A percentile compares a stretch with the other conserved stretches of the same genome.
Conservation (phyloP, 1,140 invertebrate species). For the Macrocentrus cingulum region DNA sequence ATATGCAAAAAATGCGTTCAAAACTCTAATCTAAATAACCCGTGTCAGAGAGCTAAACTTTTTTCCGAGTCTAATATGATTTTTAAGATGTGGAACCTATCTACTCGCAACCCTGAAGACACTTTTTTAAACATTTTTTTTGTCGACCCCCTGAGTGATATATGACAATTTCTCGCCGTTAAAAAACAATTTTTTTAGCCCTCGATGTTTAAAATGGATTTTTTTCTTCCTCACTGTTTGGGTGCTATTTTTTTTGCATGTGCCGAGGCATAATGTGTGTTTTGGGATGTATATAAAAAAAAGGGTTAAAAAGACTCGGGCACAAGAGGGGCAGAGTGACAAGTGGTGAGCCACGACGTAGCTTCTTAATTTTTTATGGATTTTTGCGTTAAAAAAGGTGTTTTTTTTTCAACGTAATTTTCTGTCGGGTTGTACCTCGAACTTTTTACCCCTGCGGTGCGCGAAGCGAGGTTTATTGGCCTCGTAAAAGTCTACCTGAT, state of each 20-base stretch:
- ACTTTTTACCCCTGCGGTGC: background rate
- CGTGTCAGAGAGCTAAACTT: background rate
- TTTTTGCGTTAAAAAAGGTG: slow-evolving; percentile 36
- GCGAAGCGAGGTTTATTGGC: slow-evolving; percentile 23
- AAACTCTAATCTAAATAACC: background rate
- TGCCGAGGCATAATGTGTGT: too few relatives aligned
- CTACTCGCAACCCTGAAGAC: background rate
- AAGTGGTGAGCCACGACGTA: slow-evolving; percentile 30
- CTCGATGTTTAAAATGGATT: background rate
- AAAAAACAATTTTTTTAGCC: slow-evolving; percentile 12
- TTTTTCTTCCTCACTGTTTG: slow-evolving; percentile 31
- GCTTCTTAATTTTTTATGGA: slow-evolving; percentile 42
- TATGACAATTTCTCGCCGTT: background rate
- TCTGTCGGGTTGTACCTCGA: background rate
- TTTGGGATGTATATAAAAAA: slow-evolving; percentile 26
- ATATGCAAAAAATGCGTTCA: background rate
- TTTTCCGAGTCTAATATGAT: too few relatives aligned
- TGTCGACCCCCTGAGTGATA: background rate
- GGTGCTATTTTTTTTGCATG: slow-evolving; percentile 36
- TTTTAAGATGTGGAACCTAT: too few relatives aligned
- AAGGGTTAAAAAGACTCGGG: background rate
- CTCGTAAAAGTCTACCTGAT: slow-evolving; percentile 21
- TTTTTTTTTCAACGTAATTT: slow-evolving; percentile 5
- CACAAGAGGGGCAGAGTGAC: slow-evolving; percentile 9
- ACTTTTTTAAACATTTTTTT: background rate